phyloP scores from a whole-genome alignment of 2,888 invertebrate genomes.

The Barypeithes pellucidus region DNA sequence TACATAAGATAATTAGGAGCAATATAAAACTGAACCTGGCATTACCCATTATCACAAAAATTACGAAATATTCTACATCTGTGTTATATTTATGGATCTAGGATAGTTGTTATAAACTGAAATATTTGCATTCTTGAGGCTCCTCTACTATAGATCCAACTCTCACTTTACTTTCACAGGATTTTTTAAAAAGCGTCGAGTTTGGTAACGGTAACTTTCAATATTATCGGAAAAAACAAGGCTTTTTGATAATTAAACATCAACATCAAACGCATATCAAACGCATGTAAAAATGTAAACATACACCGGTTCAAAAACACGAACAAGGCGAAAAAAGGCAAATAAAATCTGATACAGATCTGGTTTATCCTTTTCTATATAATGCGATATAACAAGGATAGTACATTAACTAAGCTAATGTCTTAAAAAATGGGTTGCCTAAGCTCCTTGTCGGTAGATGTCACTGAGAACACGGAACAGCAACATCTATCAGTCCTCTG shows the following conservation, averaged over 20 bases:
- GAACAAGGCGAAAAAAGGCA: neutral
- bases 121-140: neutral
- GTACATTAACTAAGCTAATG: neutral
- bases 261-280: constrained; percentile 28
- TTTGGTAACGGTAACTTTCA: neutral
- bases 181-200: neutral
- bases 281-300: constrained; percentile 36
- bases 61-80: constrained; percentile 18
- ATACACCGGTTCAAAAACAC: constrained; percentile 27
- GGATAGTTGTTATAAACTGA: neutral
- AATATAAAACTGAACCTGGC: neutral
- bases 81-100: neutral
- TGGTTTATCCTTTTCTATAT: constrained; percentile 3
- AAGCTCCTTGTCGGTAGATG: neutral
- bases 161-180: constrained; percentile 7
- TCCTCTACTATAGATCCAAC: neutral
- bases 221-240: constrained; percentile 1
- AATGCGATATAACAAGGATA: neutral
- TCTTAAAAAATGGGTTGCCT: neutral
- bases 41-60: constrained; percentile 16
- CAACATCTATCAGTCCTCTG: too few species aligned
- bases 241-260: neutral
- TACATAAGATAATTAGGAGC: constrained; percentile 2
- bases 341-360: neutral
- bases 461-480: neutral